A percentile compares a stretch with the other conserved stretches of the same genome.
Conservation (phyloP, 2,888 invertebrate species). For the Cheilosia impressa region DNA sequence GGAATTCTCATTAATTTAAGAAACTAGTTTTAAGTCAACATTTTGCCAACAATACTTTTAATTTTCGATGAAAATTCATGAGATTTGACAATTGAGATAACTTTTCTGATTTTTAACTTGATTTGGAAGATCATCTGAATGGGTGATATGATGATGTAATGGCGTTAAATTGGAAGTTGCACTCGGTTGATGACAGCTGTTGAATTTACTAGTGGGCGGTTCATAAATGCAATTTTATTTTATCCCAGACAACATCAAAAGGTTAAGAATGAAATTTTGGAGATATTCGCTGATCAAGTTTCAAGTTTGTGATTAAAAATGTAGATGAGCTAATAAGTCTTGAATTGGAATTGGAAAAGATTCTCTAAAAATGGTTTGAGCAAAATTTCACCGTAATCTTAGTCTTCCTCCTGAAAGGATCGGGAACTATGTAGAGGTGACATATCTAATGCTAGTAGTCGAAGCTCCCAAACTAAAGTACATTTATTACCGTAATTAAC, state of each 20-base stretch:
- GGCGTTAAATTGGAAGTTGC: neutral
- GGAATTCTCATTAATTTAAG: neutral
- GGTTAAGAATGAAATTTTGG: neutral
- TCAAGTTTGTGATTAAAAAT: neutral
- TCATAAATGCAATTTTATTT: neutral
- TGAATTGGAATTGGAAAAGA: neutral
- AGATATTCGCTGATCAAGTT: neutral
- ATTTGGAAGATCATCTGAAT: neutral
- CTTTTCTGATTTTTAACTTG: neutral
- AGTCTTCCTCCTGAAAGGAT: too few relatives aligned
- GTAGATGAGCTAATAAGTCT: conserved; percentile 1
- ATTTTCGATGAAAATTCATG: neutral
- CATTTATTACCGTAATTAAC: too few relatives aligned
- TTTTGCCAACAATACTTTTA: neutral
- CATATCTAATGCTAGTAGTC: too few relatives aligned
- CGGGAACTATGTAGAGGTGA: too few relatives aligned
- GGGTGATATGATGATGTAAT: neutral
- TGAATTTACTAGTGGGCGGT: neutral
- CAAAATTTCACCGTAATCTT: neutral
- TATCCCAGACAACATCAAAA: neutral
- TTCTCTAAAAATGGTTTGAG: neutral
- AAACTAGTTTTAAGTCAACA: neutral
- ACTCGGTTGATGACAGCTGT: neutral
- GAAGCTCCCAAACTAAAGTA: too few relatives aligned
- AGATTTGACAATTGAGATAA: neutral